Percentiles rank a stretch among this genome's conserved stretches.
Evolutionary conservation across 1,140 invertebrate genomes (phyloP).

Genomic region (Drosophila funebris): DNA sequence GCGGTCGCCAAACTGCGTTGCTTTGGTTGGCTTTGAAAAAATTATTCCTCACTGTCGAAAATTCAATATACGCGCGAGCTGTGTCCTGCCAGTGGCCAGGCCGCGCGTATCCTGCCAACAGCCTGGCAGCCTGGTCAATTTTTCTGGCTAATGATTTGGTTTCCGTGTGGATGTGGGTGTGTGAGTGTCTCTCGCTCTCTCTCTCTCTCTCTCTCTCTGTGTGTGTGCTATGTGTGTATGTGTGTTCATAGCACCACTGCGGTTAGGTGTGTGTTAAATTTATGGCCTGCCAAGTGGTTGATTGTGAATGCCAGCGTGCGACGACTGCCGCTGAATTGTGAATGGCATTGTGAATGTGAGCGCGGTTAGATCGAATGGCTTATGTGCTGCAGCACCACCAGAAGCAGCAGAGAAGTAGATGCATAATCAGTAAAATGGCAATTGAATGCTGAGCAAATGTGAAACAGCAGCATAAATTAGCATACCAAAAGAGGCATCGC

Average conservation of each 20-base stretch:
- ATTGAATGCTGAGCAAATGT: neutral
- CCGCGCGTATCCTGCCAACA: slow-evolving; percentile 23
- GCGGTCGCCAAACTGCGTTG: slow-evolving; percentile 72
- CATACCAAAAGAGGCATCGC: slow-evolving; percentile 1
- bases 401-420: neutral
- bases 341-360: slow-evolving; percentile 24
- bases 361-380: slow-evolving; percentile 13
- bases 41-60: slow-evolving; percentile 56
- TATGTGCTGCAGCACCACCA: neutral
- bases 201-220: neutral
- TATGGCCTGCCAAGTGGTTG: slow-evolving; percentile 78
- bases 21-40: slow-evolving; percentile 50
- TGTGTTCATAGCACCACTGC: slow-evolving; percentile 15
- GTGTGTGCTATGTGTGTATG: slow-evolving; percentile 6
- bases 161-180: slow-evolving; percentile 52
- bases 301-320: slow-evolving; percentile 70
- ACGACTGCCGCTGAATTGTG: slow-evolving; percentile 35
- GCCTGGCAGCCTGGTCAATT: slow-evolving; percentile 59
- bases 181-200: neutral
- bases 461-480: slow-evolving; percentile 29
- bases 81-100: neutral
- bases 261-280: slow-evolving; percentile 68
- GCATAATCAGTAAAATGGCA: neutral
- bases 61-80: slow-evolving; percentile 22
- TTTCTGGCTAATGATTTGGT: slow-evolving; percentile 79